These are phyloP conservation scores for Drosophila nigrodunni DNA, from an alignment of 1,140 invertebrate species.

Conservation along the genomic window DNA sequence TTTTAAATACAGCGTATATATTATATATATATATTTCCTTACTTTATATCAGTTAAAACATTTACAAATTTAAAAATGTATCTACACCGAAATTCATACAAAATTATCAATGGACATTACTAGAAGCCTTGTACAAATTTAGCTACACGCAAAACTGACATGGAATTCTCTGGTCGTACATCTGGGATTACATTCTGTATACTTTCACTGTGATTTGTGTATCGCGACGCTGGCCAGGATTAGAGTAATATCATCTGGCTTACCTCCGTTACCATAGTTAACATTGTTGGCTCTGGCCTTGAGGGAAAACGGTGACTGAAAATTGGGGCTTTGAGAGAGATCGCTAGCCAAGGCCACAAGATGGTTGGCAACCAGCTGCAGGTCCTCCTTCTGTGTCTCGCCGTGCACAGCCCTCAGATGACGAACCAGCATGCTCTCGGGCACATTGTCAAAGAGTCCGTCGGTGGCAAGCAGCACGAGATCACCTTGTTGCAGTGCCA, in stretches of 20 bases:
- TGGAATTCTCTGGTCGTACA: neutral
- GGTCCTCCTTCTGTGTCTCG: neutral
- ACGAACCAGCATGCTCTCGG: conserved; percentile 43
- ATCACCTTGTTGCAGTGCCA: conserved; percentile 43
- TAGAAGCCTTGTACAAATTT: neutral
- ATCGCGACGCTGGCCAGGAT: conserved; percentile 61
- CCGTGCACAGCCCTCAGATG: conserved; percentile 28
- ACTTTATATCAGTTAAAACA: too few species aligned
- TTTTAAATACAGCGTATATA: too few species aligned
- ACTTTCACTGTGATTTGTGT: neutral
- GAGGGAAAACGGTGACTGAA: conserved; percentile 49
- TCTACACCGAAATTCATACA: too few species aligned
- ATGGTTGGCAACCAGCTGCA: conserved; percentile 44
- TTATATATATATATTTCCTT: too few species aligned
- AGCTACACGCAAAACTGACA: neutral
- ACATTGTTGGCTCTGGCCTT: conserved; percentile 42
- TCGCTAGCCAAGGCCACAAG: conserved; percentile 46
- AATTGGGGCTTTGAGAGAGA: conserved; percentile 30
- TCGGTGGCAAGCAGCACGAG: conserved; percentile 62
- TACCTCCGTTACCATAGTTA: conserved; percentile 39
- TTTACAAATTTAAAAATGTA: too few species aligned
- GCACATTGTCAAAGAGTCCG: conserved; percentile 65
- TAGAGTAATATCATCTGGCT: conserved; percentile 67
- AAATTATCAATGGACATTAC: too few species aligned
- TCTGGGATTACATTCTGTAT: neutral